These are phyloP conservation scores for Pantherophis guttatus DNA, from an alignment of 2,113 vertebrate species.

Conservation along the genomic window DNA sequence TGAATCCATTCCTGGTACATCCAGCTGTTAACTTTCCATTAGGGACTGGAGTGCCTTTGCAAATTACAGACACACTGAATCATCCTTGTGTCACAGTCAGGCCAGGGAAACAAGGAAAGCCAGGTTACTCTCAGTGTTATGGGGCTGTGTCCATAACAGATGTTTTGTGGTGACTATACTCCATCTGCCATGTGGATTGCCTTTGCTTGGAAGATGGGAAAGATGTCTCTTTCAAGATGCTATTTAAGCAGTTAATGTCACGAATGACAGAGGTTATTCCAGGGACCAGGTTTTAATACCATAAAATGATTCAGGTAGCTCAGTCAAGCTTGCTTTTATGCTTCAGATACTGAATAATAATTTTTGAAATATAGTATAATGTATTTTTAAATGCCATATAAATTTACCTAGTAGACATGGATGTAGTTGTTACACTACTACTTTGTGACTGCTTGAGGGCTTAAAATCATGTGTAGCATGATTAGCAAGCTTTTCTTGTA, in stretches of 20 bases:
- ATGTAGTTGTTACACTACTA: neutral
- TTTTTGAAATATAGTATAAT: neutral
- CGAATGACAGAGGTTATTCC: neutral
- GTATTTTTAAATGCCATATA: neutral
- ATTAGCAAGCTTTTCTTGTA: neutral
- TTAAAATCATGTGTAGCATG: neutral
- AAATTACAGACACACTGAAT: neutral
- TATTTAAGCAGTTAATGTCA: neutral
- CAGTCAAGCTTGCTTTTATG: slow-evolving; percentile 1
- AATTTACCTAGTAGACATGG: neutral
- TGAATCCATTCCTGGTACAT: neutral
- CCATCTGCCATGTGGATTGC: neutral
- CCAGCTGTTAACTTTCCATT: neutral
- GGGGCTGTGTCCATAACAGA: neutral
- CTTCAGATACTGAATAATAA: neutral
- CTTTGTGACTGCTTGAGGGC: neutral
- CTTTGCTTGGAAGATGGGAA: neutral
- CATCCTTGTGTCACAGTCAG: neutral
- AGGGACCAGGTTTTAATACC: neutral
- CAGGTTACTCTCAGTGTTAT: neutral
- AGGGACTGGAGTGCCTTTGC: neutral
- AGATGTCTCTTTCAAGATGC: neutral
- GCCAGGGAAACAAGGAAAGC: neutral
- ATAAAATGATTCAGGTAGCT: neutral
- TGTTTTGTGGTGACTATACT: neutral